These are phyloP conservation scores for Vidua chalybeata DNA, from an alignment of 2,113 vertebrate species.

Conservation along the genomic window DNA sequence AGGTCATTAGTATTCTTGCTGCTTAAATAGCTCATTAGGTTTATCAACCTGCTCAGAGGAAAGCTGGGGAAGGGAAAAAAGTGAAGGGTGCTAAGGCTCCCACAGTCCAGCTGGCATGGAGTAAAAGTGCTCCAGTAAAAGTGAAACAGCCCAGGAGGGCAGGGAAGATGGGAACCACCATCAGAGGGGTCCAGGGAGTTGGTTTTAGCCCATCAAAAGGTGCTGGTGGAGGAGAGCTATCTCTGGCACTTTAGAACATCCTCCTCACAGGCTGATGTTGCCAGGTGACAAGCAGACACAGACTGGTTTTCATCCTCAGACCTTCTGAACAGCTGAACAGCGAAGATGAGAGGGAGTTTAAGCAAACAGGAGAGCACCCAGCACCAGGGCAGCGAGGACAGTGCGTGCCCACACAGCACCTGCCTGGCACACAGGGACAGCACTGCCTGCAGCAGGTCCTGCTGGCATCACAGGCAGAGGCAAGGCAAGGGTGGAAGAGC, in stretches of 20 bases:
- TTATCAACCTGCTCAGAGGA: neutral
- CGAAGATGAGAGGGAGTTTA: neutral
- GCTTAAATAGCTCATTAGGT: slow-evolving; percentile 40
- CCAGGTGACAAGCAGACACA: neutral
- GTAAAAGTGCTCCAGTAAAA: neutral
- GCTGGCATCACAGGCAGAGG: neutral
- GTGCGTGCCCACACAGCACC: neutral
- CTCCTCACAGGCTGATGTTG: neutral
- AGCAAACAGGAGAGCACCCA: neutral
- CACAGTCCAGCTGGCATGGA: neutral
- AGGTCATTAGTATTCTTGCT: slow-evolving; percentile 29
- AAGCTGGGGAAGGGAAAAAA: neutral
- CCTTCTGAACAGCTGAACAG: neutral
- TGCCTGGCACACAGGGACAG: neutral
- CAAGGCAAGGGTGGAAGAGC: neutral
- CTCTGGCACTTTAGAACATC: neutral
- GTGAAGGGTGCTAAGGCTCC: neutral
- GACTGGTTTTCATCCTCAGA: neutral
- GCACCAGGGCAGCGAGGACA: neutral
- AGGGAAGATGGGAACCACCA: neutral
- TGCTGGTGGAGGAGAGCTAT: neutral
- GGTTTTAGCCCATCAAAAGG: neutral
- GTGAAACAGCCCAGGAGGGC: neutral
- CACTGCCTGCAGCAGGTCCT: neutral
- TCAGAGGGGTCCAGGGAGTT: neutral